These are phyloP conservation scores for Lysandra bellargus DNA, from an alignment of 2,888 invertebrate species.

Conservation along the genomic window DNA sequence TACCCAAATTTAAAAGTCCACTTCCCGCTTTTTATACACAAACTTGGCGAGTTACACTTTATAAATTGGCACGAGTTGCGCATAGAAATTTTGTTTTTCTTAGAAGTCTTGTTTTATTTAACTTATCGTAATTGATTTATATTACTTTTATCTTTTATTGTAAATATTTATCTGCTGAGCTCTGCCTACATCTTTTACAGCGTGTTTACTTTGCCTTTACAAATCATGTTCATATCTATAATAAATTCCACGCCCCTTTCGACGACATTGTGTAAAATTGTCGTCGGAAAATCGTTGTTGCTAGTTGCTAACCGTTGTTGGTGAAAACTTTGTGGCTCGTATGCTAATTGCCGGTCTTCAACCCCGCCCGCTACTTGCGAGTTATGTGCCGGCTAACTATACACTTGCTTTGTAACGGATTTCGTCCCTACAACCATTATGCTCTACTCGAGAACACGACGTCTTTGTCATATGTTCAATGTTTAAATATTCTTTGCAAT, in stretches of 20 bases:
- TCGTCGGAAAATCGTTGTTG: neutral
- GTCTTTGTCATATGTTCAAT: neutral
- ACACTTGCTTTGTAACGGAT: conserved; percentile 36
- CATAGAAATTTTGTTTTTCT: conserved; percentile 23
- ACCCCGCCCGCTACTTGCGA: conserved; percentile 34
- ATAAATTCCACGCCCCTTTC: neutral
- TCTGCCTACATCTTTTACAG: neutral
- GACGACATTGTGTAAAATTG: neutral
- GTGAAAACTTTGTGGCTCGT: conserved; percentile 32
- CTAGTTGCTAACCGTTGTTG: conserved; percentile 22
- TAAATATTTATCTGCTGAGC: neutral
- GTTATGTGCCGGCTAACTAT: conserved; percentile 37
- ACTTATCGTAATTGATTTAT: neutral
- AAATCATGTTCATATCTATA: neutral
- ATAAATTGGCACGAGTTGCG: conserved; percentile 28
- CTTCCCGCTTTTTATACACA: conserved; percentile 59
- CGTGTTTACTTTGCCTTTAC: neutral
- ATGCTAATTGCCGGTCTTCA: conserved; percentile 37
- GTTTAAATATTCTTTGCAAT: neutral
- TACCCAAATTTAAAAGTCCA: conserved; percentile 68
- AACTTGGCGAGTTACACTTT: conserved; percentile 36
- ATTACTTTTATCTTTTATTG: neutral
- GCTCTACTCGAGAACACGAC: neutral
- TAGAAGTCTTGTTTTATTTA: neutral
- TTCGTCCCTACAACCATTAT: conserved; percentile 28